Evolutionary conservation across 2,797 vertebrate genomes (phyloP).

Genomic region (Tympanoctomys barrerae): DNA sequence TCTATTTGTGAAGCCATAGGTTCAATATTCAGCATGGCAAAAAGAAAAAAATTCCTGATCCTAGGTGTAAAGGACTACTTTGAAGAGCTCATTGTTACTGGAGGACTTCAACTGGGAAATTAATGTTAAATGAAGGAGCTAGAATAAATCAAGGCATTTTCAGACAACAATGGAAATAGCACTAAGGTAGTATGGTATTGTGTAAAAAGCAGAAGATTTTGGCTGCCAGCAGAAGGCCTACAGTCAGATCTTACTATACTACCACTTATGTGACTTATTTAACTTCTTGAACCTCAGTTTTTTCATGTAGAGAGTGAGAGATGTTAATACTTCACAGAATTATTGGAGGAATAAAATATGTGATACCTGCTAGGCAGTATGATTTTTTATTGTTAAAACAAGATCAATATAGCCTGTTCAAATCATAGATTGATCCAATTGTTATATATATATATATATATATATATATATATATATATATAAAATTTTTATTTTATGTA

Average conservation of each 20-base stretch:
- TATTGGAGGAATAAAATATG: not conserved
- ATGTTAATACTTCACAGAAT: not conserved
- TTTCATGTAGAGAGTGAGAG: not conserved
- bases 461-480: no score
- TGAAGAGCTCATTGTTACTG: not conserved
- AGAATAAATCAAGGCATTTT: not conserved
- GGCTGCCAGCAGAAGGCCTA: not conserved
- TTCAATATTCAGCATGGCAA: not conserved
- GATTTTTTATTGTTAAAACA: not conserved
- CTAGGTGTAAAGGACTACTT: not conserved
- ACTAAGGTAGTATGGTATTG: not conserved
- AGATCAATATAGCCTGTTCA: not conserved
- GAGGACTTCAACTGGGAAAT: not conserved
- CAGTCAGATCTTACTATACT: not conserved
- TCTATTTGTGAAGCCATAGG: not conserved
- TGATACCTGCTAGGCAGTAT: not conserved
- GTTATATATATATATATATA: not conserved
- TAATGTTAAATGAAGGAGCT: conserved; percentile 36
- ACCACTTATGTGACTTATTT: not conserved
- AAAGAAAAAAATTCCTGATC: not conserved
- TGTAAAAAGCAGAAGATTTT: conserved; percentile 27
- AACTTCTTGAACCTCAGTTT: not conserved
- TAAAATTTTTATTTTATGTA: no score
- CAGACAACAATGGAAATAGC: not conserved
- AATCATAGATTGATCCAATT: not conserved